Percentiles rank a stretch among this genome's conserved stretches.
These are phyloP conservation scores for Isichthys henryi DNA, from an alignment of 2,113 vertebrate genomes.

Conservation along the genomic window DNA sequence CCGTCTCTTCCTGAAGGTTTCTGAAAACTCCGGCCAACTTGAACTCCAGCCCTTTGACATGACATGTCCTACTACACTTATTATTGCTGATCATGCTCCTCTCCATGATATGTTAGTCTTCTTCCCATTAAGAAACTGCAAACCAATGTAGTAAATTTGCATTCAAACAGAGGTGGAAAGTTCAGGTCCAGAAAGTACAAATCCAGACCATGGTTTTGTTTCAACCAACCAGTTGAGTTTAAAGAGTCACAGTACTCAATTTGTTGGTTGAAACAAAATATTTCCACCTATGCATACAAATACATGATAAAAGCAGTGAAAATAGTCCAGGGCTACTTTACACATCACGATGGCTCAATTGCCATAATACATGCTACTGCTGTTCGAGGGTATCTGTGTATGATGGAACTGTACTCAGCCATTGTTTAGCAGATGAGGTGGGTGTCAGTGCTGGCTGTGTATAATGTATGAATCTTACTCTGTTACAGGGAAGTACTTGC, in stretches of 20 bases:
- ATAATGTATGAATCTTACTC: constrained; percentile 16
- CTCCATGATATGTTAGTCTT: not conserved
- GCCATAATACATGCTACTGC: not conserved
- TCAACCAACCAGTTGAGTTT: not conserved
- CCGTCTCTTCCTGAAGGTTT: not conserved
- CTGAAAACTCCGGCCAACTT: not conserved
- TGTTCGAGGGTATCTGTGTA: not conserved
- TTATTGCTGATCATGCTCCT: not conserved
- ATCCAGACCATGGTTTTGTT: not conserved
- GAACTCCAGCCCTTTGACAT: not conserved
- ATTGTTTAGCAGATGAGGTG: not conserved
- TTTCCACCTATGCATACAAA: not conserved
- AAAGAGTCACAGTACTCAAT: not conserved
- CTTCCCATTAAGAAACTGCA: not conserved
- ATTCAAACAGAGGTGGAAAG: not conserved
- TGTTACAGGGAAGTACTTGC: constrained; percentile 79
- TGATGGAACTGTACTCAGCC: not conserved
- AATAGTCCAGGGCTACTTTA: not conserved
- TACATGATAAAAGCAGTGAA: not conserved
- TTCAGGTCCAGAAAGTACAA: not conserved
- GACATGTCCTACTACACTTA: not conserved
- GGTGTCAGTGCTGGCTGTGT: not conserved
- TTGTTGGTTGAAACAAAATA: not conserved
- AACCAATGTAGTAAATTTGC: not conserved
- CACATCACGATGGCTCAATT: not conserved